Conservation (phyloP, 2,888 invertebrate genomes). For the Seira musarum region DNA sequence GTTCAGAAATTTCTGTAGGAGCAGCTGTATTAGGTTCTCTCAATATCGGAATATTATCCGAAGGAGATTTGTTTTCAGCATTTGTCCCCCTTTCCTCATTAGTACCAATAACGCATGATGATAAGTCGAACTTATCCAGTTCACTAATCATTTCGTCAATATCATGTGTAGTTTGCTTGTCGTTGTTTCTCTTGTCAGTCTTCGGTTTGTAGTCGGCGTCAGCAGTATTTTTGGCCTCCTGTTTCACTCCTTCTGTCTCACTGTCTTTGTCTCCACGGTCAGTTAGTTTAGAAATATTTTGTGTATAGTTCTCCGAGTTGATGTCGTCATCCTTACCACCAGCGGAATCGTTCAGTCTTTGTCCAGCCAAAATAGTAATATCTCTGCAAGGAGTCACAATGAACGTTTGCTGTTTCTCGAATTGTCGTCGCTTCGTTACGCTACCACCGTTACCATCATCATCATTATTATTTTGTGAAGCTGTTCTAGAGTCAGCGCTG, state of each 20-base stretch:
- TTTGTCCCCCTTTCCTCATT: too few relatives aligned
- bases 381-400: slow-evolving; percentile 50
- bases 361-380: slow-evolving; percentile 43
- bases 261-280: slow-evolving; percentile 1
- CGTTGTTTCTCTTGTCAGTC: not conserved
- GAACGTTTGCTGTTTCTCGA: slow-evolving; percentile 52
- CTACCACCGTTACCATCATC: slow-evolving; percentile 11
- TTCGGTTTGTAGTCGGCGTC: not conserved
- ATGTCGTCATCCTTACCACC: slow-evolving; percentile 17
- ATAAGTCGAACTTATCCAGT: not conserved
- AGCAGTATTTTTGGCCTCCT: not conserved
- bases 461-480: not conserved
- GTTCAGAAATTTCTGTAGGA: too few relatives aligned
- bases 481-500: slow-evolving; percentile 9
- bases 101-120: too few relatives aligned
- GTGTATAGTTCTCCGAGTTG: not conserved
- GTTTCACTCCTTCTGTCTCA: not conserved
- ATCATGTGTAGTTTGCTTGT: not conserved
- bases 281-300: not conserved
- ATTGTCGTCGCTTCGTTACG: slow-evolving; percentile 39
- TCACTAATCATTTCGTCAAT: not conserved
- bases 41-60: too few relatives aligned
- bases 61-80: too few relatives aligned
- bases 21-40: too few relatives aligned
- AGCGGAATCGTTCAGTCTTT: slow-evolving; percentile 42